Base-by-base conservation (phyloP, 2,797 vertebrate species). In the Chlorospingus flavigularis region DNA sequence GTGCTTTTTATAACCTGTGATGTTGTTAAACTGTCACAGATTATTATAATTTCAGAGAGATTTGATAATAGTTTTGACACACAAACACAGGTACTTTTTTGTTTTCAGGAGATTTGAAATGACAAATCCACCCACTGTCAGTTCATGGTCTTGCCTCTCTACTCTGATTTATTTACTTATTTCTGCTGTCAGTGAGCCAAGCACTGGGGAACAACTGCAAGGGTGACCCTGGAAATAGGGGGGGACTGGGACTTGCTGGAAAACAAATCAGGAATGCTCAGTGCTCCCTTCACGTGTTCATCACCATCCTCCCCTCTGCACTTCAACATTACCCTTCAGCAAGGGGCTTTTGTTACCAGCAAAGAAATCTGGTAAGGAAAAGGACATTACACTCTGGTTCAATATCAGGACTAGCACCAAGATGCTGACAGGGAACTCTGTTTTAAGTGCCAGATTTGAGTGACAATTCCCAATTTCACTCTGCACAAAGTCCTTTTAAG, bases 31-130 rank as follows among this genome's bases (percentile, higher is more conserved):
- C 85, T 92, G 82, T 92, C 94, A 94, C 37, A 47, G 66, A 53
- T 90, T 90, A 73, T 93, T 90, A 81, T 70, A 72, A 94, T 60
- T 90, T 66, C 82, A 89, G 82, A 50, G 4, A 78, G 91, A 94
- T 71, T 88, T 88, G 73, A 50, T 79, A 96, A 83, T 88, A 94
- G 91, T 91, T 96, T 84, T 92, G 92, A 94, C 87, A 75, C 13
- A 58, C 63, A 94, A 93, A 74, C 81, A 67, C 57, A 54, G 76
- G 85, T 90, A 86, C 37, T 61, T 90, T 87, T 92, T 89, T 88
- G 79, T 15, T 91, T 93, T 78, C 1, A 0, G 28, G 33, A 88
- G 79, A 94, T 78, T 5, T 25, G 73, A 90, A 92, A 90, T 45
- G 90, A 96, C 92, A 94, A 88, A 95, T 58, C 87, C 92, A 84